These are phyloP conservation scores for Andrena hattorfiana DNA, from an alignment of 2,888 invertebrate species.

Conservation along the genomic window DNA sequence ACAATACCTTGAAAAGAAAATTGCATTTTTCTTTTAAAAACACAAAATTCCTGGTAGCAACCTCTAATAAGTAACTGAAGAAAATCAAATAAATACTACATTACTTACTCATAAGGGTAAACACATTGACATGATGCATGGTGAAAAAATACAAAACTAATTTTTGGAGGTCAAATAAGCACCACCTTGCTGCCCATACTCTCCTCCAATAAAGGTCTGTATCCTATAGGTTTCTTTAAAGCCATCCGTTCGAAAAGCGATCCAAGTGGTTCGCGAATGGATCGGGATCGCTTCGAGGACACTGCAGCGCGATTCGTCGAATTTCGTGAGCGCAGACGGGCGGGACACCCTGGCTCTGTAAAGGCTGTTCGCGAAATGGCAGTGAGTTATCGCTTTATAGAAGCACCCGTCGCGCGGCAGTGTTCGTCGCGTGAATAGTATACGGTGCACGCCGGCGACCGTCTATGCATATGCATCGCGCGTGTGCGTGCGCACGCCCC, in stretches of 20 bases:
- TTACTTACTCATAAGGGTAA: no score
- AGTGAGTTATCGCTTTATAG: slow-evolving; percentile 70
- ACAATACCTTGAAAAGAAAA: no score
- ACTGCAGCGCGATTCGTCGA: slow-evolving; percentile 9
- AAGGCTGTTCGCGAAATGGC: slow-evolving; percentile 53
- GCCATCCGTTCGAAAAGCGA: neutral
- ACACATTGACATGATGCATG: no score
- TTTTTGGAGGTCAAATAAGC: no score
- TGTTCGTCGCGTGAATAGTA: slow-evolving; percentile 23
- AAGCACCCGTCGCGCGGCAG: slow-evolving; percentile 34
- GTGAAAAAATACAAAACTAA: no score
- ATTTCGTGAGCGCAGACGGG: slow-evolving; percentile 1
- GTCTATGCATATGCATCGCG: slow-evolving; percentile 25
- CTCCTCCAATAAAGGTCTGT: no score
- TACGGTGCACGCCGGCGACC: neutral
- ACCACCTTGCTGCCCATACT: no score
- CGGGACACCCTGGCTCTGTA: neutral
- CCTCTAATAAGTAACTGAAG: no score
- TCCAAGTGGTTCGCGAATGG: neutral
- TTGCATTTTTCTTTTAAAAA: no score
- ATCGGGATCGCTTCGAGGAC: neutral
- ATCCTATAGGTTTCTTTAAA: no score
- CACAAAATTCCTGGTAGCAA: no score
- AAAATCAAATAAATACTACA: no score
- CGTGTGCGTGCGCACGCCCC: neutral